Evolutionary conservation across 1,140 invertebrate species (phyloP).

Genomic region (Helicoverpa armigera): DNA sequence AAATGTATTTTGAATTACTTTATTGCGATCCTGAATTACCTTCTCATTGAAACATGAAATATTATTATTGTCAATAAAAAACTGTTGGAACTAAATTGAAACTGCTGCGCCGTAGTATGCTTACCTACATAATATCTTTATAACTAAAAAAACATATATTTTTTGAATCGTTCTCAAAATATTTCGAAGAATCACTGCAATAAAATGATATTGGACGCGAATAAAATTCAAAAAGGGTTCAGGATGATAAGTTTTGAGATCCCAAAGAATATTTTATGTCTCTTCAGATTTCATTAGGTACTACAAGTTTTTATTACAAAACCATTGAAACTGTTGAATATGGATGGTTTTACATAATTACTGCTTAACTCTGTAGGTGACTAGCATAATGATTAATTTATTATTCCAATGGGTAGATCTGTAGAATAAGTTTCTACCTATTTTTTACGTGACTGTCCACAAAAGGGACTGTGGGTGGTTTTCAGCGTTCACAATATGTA

Average conservation of each 20-base stretch:
- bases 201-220: background rate
- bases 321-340: too few relatives aligned
- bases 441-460: too few relatives aligned
- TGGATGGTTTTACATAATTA: too few relatives aligned
- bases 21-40: slow-evolving; percentile 35
- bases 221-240: background rate
- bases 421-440: too few relatives aligned
- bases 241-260: background rate
- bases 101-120: slow-evolving; percentile 2
- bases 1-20: slow-evolving; percentile 41
- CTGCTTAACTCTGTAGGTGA: too few relatives aligned
- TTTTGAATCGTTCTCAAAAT: background rate
- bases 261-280: too few relatives aligned
- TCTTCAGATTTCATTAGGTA: too few relatives aligned
- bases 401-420: too few relatives aligned
- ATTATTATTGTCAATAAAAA: slow-evolving; percentile 46
- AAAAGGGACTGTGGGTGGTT: too few relatives aligned
- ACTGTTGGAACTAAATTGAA: slow-evolving; percentile 29
- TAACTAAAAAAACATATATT: background rate
- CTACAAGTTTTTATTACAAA: too few relatives aligned
- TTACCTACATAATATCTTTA: background rate
- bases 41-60: slow-evolving; percentile 44
- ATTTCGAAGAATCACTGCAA: background rate
- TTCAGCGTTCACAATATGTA: too few relatives aligned
- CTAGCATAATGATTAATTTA: too few relatives aligned